Conservation (phyloP, 2,113 vertebrate genomes). For the Siniperca chuatsi region DNA sequence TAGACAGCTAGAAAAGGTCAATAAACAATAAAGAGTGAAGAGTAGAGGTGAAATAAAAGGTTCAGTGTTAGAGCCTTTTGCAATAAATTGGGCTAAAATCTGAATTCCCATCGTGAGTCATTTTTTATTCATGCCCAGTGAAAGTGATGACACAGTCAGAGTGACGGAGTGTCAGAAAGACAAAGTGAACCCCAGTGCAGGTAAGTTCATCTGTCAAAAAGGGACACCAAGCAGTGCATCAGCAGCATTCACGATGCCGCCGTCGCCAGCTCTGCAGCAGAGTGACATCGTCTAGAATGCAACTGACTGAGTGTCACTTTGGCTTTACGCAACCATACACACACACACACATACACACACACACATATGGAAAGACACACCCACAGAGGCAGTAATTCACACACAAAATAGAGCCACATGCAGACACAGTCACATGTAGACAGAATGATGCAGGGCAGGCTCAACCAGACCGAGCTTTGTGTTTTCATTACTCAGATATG, state of each 20-base stretch:
- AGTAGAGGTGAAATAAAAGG: not conserved
- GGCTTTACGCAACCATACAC: constrained; percentile 20
- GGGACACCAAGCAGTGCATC: constrained; percentile 26
- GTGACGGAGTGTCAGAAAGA: not conserved
- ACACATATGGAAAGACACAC: not conserved
- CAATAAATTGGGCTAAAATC: not conserved
- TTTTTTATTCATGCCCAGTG: constrained; percentile 8
- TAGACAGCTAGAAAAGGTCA: not conserved
- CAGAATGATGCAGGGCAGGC: constrained; percentile 34
- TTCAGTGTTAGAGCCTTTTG: not conserved
- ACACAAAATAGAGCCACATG: not conserved
- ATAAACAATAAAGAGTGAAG: not conserved
- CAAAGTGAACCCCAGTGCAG: constrained; percentile 4
- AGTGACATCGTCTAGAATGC: constrained; percentile 23
- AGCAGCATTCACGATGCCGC: constrained; percentile 24
- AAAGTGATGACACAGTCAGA: constrained; percentile 46
- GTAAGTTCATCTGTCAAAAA: constrained; percentile 37
- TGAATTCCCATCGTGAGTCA: not conserved
- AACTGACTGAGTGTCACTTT: constrained; percentile 46
- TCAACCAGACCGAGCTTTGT: constrained; percentile 15
- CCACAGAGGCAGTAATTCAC: not conserved
- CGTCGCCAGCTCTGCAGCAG: constrained; percentile 18
- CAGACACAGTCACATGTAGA: constrained; percentile 4
- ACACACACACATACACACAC: constrained; percentile 14
- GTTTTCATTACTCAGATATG: constrained; percentile 60